phyloP scores from a whole-genome alignment of 2,797 vertebrate genomes.

The Hipposideros larvatus region DNA sequence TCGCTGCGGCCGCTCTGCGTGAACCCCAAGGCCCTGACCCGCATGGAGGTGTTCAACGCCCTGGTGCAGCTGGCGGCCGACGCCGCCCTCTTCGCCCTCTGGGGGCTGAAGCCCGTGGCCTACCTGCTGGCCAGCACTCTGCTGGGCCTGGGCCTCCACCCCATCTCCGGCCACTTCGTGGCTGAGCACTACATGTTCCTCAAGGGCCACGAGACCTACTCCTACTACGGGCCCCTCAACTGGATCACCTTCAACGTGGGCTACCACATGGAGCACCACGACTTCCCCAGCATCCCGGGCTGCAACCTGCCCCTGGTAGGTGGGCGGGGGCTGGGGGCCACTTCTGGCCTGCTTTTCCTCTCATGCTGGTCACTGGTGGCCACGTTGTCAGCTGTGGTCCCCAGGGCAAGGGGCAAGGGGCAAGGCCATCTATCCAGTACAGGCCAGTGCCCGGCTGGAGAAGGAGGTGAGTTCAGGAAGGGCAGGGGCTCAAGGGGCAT shows the following conservation, averaged over 20 bases:
- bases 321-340: neutral
- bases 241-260: conserved; percentile 98
- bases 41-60: conserved; percentile 94
- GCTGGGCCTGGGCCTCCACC: conserved; percentile 96
- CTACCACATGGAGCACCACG: conserved; percentile 99
- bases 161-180: conserved; percentile 98
- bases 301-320: conserved; percentile 95
- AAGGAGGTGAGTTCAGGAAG: neutral
- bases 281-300: conserved; percentile 98
- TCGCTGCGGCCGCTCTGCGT: conserved; percentile 94
- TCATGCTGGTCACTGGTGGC: neutral
- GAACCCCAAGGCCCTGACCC: conserved; percentile 94
- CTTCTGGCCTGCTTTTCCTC: neutral
- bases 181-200: conserved; percentile 99
- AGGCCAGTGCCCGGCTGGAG: neutral
- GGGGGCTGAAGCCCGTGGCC: conserved; percentile 94
- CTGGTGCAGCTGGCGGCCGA: conserved; percentile 91
- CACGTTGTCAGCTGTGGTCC: accelerated
- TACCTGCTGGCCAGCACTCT: conserved; percentile 96
- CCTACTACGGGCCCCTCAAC: conserved; percentile 97
- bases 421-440: neutral
- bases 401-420: neutral
- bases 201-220: conserved; percentile 98
- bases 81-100: conserved; percentile 91
- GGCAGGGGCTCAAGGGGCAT: neutral